Conservation (phyloP, 2,888 invertebrate genomes). For the Copidosoma aretas region DNA sequence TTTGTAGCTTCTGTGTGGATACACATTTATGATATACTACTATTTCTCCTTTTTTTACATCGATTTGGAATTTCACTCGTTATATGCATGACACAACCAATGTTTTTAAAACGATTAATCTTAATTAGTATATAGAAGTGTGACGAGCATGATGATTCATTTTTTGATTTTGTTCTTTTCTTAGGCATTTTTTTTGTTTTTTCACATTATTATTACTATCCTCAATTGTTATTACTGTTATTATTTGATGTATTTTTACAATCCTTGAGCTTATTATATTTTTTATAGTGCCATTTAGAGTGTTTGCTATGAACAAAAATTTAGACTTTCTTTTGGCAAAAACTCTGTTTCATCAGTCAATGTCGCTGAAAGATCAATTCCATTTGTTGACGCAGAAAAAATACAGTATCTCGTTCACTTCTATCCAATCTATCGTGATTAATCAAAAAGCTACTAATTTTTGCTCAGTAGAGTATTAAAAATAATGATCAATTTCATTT, state of each 20-base stretch:
- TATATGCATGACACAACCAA: conserved; percentile 35
- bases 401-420: neutral
- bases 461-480: conserved; percentile 12
- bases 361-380: conserved; percentile 3
- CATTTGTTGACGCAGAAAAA: too few relatives aligned
- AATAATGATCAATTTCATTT: neutral
- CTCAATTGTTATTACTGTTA: conserved; percentile 13
- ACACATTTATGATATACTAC: neutral
- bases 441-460: conserved; percentile 13
- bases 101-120: conserved; percentile 25
- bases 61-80: conserved; percentile 38
- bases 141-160: conserved; percentile 40
- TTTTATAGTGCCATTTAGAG: conserved; percentile 39
- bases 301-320: conserved; percentile 29
- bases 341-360: conserved; percentile 30
- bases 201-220: conserved; percentile 32
- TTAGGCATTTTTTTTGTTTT: conserved; percentile 38
- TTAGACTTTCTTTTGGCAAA: conserved; percentile 30
- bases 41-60: neutral
- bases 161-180: too few relatives aligned
- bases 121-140: conserved; percentile 30
- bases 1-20: neutral
- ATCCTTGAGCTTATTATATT: conserved; percentile 33
- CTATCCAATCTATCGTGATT: neutral
- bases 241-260: conserved; percentile 22